These are phyloP conservation scores for Erebia ligea DNA, from an alignment of 2,888 invertebrate species.

Conservation along the genomic window DNA sequence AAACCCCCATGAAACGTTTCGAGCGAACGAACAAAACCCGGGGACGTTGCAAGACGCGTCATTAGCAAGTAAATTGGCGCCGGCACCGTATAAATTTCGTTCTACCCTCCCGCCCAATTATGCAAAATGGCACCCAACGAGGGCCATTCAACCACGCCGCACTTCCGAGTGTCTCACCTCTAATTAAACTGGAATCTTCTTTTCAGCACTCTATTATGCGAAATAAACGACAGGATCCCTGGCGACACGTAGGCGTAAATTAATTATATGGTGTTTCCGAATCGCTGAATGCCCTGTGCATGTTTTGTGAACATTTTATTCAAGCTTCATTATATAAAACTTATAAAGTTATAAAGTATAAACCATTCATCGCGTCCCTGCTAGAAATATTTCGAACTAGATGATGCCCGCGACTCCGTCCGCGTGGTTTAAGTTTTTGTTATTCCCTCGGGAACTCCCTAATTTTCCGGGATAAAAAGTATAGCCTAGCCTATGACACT, in stretches of 20 bases:
- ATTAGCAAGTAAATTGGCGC: slow-evolving; percentile 83
- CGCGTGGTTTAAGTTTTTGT: too few relatives aligned
- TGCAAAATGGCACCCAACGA: slow-evolving; percentile 81
- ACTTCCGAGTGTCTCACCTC: slow-evolving; percentile 79
- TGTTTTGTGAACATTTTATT: slow-evolving; percentile 39
- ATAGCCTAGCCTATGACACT: too few relatives aligned
- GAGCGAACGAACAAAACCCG: slow-evolving; percentile 55
- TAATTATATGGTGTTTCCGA: slow-evolving; percentile 55
- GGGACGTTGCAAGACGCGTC: slow-evolving; percentile 72
- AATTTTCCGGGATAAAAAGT: too few relatives aligned
- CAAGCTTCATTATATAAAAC: slow-evolving; percentile 1
- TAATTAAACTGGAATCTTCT: slow-evolving; percentile 80
- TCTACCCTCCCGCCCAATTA: slow-evolving; percentile 80
- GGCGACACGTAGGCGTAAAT: slow-evolving; percentile 59
- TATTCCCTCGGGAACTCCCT: too few relatives aligned
- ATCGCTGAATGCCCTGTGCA: slow-evolving; percentile 40
- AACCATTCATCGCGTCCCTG: too few relatives aligned
- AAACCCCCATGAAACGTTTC: slow-evolving; percentile 20
- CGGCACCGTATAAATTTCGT: slow-evolving; percentile 79
- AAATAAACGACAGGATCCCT: slow-evolving; percentile 70
- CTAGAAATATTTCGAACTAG: too few relatives aligned
- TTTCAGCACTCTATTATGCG: slow-evolving; percentile 80
- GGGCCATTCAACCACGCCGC: slow-evolving; percentile 77
- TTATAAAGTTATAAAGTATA: too few relatives aligned
- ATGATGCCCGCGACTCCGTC: too few relatives aligned